Evolutionary conservation across 2,113 vertebrate species (phyloP).

Genomic region (Brachypodius melanocephalos): DNA sequence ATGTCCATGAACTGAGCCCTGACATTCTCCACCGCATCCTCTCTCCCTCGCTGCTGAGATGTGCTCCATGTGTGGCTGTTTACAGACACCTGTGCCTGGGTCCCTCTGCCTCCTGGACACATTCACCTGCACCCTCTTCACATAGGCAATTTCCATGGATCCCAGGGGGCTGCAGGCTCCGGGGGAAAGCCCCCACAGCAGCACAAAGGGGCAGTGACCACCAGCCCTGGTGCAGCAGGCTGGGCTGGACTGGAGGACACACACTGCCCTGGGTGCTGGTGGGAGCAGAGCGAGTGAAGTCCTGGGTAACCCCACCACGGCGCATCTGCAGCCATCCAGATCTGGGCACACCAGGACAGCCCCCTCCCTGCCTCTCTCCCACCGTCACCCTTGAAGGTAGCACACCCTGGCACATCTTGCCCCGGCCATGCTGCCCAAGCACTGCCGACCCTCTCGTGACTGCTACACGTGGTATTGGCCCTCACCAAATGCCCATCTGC

Average conservation of each 20-base stretch:
- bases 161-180: neutral
- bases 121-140: fast-evolving
- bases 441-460: neutral
- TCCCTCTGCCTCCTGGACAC: neutral
- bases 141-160: neutral
- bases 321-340: neutral
- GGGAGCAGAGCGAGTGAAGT: neutral
- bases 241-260: fast-evolving
- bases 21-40: neutral
- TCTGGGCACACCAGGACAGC: neutral
- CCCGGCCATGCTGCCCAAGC: neutral
- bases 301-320: neutral
- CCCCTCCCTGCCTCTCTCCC: neutral
- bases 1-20: neutral
- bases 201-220: neutral
- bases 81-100: neutral
- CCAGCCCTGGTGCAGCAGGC: neutral
- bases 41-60: neutral
- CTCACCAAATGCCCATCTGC: neutral
- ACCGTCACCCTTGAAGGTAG: fast-evolving
- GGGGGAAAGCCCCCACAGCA: fast-evolving
- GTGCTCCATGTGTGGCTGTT: fast-evolving
- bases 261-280: fast-evolving
- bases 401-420: neutral
- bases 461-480: neutral